A percentile compares a stretch with the other conserved stretches of the same genome.
Conservation (phyloP, 2,888 invertebrate species). For the Cheilosia vernalis region DNA sequence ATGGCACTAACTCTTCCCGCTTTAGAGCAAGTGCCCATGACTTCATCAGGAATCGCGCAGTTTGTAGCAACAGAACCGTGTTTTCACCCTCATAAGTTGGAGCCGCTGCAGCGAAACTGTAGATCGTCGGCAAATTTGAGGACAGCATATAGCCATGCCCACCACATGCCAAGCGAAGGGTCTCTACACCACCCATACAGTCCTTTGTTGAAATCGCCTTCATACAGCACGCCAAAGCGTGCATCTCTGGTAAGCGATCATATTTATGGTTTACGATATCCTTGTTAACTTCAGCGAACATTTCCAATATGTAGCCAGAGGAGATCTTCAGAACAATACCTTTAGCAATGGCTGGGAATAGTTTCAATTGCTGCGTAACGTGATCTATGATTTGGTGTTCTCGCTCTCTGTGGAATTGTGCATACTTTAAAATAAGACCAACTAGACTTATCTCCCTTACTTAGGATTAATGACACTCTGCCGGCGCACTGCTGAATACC, state of each 20-base stretch:
- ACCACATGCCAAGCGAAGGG: slow-evolving; percentile 94
- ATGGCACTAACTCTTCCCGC: slow-evolving; percentile 86
- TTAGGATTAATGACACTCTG: slow-evolving; percentile 93
- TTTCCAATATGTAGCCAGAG: slow-evolving; percentile 86
- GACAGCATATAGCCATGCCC: slow-evolving; percentile 96
- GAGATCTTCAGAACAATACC: slow-evolving; percentile 91
- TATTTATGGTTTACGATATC: slow-evolving; percentile 91
- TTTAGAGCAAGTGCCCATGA: slow-evolving; percentile 88
- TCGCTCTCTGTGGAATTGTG: slow-evolving; percentile 86
- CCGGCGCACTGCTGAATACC: slow-evolving; percentile 94
- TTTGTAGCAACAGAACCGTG: slow-evolving; percentile 95
- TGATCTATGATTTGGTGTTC: slow-evolving; percentile 97
- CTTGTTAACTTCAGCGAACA: slow-evolving; percentile 90
- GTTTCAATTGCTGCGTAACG: slow-evolving; percentile 95
- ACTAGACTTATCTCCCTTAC: slow-evolving; percentile 84
- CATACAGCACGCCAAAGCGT: slow-evolving; percentile 94
- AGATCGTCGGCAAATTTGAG: slow-evolving; percentile 93
- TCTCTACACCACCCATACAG: slow-evolving; percentile 89
- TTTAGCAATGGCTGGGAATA: slow-evolving; percentile 92
- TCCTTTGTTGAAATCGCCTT: slow-evolving; percentile 93
- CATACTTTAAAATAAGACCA: slow-evolving; percentile 1
- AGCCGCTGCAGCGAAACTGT: slow-evolving; percentile 91
- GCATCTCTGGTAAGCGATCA: slow-evolving; percentile 91
- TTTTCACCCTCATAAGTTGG: slow-evolving; percentile 98
- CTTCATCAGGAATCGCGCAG: slow-evolving; percentile 92